Conservation (phyloP, 2,888 invertebrate species). For the Acleris literana region DNA sequence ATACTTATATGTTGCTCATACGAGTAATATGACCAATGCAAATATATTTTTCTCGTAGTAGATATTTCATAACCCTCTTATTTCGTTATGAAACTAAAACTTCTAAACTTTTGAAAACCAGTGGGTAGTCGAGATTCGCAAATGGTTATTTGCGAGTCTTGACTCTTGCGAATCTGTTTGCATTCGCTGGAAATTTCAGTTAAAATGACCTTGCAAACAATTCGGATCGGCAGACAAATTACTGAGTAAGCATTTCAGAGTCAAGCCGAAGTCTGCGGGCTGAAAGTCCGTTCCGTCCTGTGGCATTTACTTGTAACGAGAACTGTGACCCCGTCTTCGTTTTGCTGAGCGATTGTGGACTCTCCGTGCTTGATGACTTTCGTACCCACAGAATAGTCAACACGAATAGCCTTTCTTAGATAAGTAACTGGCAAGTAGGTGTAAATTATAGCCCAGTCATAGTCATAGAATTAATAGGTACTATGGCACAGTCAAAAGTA, state of each 20-base stretch:
- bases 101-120: no score
- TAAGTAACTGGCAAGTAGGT: no score
- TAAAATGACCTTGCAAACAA: constrained; percentile 2
- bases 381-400: background rate
- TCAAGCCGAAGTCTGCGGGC: constrained; percentile 1
- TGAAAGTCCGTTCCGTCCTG: constrained; percentile 4
- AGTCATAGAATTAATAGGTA: no score
- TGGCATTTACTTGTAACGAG: constrained; percentile 11
- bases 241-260: constrained; percentile 4
- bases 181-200: constrained; percentile 3
- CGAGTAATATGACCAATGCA: no score
- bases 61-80: no score
- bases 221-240: constrained; percentile 13
- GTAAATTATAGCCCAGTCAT: no score
- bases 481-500: no score
- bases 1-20: no score
- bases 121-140: background rate
- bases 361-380: background rate
- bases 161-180: background rate
- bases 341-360: background rate
- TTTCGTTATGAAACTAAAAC: no score
- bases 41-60: no score
- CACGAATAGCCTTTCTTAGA: no score
- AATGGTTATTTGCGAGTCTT: background rate
- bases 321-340: constrained; percentile 1